Evolutionary conservation across 2,888 invertebrate species (phyloP), one percentile per base, ranked within the genome.

Genomic region (Pherbina coryleti): DNA sequence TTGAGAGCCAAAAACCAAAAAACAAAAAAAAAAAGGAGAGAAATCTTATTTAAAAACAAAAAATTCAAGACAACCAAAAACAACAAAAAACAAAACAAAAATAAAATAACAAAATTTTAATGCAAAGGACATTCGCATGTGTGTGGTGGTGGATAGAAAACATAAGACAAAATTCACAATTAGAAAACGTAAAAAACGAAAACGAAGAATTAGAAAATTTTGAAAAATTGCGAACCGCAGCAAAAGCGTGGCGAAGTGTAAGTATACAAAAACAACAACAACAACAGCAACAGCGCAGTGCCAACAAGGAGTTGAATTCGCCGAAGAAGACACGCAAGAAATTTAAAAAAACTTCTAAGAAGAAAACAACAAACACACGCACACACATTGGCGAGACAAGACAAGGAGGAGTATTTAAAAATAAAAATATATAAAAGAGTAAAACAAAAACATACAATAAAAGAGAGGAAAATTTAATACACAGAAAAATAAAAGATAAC

Each of bases 51-150:
- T 11, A 62, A 22, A 69, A 78, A 77, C 19, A 11, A n/a, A 71
- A 78, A 73, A 78, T 71, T 72, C 49, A 51, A 60, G 49, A 75
- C 34, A 76, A 71, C 44, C 34, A 62, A 72, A 78, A 80, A 75
- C 62, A 60, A 60, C 67, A 31, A 53, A 14, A 77, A 76, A 79
- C 25, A 75, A 82, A 81, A 81, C 78, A 81, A 82, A 80, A 79
- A 80, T 64, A 64, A 76, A 57, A 76, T 76, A 78, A 76, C 79
- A 83, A 82, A 83, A 82, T 82, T 84, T 83, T 83, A 88, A 87
- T 87, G 87, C 87, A 86, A 87, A 88, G 85, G 86, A 88, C 88
- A 87, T 87, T 87, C 87, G 87, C 87, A 87, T 87, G 87, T 87
- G 87, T 87, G 87, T 87, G 87, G 87, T 87, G 87, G 87, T 87